Conservation (phyloP, 1,140 invertebrate species). For the Drosophila ogumai region DNA sequence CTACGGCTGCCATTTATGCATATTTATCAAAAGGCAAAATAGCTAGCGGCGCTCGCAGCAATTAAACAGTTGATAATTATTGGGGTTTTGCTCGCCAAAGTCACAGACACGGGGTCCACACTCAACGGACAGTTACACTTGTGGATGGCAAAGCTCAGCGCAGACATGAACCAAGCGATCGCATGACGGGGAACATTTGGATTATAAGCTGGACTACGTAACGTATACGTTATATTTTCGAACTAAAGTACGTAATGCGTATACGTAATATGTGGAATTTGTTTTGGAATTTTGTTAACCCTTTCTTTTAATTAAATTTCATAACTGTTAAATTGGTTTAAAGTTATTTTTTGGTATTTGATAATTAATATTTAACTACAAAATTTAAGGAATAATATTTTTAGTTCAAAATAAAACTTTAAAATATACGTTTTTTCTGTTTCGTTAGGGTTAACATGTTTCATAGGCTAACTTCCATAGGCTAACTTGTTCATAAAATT, state of each 20-base stretch:
- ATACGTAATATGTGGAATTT: conserved; percentile 2
- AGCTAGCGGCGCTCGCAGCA: conserved; percentile 43
- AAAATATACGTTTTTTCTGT: too few species aligned
- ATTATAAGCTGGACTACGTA: conserved; percentile 8
- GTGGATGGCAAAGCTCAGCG: conserved; percentile 31
- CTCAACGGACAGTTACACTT: conserved; percentile 11
- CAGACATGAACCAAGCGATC: conserved; percentile 29
- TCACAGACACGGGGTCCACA: not conserved
- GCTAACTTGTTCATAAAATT: too few species aligned
- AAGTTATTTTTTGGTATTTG: too few species aligned
- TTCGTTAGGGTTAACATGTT: too few species aligned
- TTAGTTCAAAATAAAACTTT: too few species aligned
- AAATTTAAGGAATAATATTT: too few species aligned
- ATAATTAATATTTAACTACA: too few species aligned
- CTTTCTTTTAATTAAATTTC: not conserved
- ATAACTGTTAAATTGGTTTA: too few species aligned
- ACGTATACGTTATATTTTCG: conserved; percentile 6
- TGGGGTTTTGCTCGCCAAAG: conserved; percentile 1
- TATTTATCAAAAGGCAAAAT: conserved; percentile 53
- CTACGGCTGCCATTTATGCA: conserved; percentile 35
- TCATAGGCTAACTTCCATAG: too few species aligned
- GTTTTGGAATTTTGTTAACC: not conserved
- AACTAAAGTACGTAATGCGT: not conserved
- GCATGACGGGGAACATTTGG: not conserved
- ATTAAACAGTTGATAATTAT: conserved; percentile 53